A percentile compares a stretch with the other conserved stretches of the same genome.
phyloP scores from a whole-genome alignment of 2,113 vertebrate species.

The Sarotherodon lohbergeri region DNA sequence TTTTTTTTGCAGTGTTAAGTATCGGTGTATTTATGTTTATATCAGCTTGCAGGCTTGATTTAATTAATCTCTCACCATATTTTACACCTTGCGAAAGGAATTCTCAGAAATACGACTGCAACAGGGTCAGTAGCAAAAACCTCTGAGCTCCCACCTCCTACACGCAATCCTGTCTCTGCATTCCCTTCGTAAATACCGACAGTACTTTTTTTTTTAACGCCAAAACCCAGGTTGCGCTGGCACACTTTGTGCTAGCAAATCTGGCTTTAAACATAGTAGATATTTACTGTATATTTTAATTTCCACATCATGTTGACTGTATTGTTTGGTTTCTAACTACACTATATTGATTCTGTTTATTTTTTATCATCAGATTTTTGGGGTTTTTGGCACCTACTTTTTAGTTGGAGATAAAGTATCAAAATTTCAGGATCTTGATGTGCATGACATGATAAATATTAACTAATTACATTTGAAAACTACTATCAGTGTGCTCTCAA shows the following conservation, averaged over 20 bases:
- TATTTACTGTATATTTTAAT: background rate
- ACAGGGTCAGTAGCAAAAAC: background rate
- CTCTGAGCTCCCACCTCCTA: background rate
- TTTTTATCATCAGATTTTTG: background rate
- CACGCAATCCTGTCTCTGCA: background rate
- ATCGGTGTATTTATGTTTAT: background rate
- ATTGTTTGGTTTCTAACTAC: background rate
- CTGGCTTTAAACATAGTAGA: background rate
- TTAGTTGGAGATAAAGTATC: background rate
- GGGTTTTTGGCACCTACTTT: background rate
- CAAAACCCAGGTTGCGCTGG: background rate
- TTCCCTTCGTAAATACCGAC: background rate
- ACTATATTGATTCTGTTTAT: background rate
- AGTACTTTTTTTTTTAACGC: background rate
- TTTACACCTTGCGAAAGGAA: background rate
- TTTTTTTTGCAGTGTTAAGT: background rate
- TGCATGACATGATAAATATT: background rate
- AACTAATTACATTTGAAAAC: background rate
- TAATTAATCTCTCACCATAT: background rate
- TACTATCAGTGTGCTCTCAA: background rate
- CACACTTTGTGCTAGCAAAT: background rate
- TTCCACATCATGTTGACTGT: background rate
- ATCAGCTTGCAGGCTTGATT: background rate
- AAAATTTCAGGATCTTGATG: background rate
- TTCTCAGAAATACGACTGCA: background rate